These are phyloP conservation scores for Neoarius graeffei DNA, from an alignment of 2,113 vertebrate species.

Conservation along the genomic window DNA sequence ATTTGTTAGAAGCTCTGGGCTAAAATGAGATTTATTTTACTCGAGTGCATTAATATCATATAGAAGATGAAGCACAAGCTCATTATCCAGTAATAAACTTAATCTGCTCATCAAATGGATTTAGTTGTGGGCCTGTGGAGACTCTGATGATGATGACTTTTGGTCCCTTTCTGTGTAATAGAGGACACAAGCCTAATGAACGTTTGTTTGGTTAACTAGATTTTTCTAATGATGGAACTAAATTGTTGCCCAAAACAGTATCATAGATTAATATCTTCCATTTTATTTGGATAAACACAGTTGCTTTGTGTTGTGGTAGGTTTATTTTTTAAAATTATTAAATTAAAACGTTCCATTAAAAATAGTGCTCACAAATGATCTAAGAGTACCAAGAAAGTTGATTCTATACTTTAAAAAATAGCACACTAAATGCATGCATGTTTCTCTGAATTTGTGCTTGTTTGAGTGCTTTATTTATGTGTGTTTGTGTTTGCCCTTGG, in stretches of 20 bases:
- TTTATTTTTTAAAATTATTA: background rate
- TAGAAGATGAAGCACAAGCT: conserved; percentile 19
- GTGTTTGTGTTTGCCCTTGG: conserved; percentile 45
- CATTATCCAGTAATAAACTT: conserved; percentile 15
- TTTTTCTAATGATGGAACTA: background rate
- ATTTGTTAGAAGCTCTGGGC: conserved; percentile 12
- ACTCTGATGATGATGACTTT: background rate
- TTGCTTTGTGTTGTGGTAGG: background rate
- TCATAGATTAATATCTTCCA: background rate
- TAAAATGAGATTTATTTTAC: conserved; percentile 17
- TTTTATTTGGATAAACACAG: background rate
- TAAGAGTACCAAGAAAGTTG: background rate
- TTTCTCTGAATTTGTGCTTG: background rate
- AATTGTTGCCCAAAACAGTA: conserved; percentile 7
- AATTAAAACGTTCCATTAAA: background rate
- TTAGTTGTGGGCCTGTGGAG: conserved; percentile 7
- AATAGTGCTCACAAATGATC: background rate
- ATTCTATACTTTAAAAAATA: background rate
- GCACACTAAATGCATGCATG: background rate
- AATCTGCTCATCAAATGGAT: background rate
- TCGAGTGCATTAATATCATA: conserved; percentile 21
- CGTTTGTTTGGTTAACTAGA: conserved; percentile 2
- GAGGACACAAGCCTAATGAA: background rate
- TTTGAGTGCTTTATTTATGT: conserved; percentile 6
- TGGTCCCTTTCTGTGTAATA: background rate